These are phyloP conservation scores for Pandion haliaetus DNA, from an alignment of 2,113 vertebrate genomes.

Conservation along the genomic window DNA sequence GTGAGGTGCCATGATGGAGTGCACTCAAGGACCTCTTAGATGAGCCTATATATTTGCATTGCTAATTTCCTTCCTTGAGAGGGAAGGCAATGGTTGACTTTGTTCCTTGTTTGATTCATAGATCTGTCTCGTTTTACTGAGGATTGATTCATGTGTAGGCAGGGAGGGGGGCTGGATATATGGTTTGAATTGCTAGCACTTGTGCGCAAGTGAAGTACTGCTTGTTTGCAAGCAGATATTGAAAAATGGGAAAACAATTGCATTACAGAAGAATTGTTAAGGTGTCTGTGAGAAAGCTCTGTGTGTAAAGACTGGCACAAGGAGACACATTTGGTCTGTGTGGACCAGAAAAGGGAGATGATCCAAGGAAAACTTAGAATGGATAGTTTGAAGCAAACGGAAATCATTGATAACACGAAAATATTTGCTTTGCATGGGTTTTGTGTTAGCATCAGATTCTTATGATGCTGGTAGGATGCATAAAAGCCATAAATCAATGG, in stretches of 20 bases:
- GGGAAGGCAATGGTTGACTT: constrained; percentile 5
- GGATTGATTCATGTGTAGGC: constrained; percentile 49
- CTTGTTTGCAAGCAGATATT: constrained; percentile 27
- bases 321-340: background rate
- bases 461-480: constrained; percentile 36
- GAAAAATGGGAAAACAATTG: background rate
- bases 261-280: background rate
- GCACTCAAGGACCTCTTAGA: constrained; percentile 49
- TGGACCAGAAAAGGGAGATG: constrained; percentile 12
- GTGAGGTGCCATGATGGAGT: constrained; percentile 35
- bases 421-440: constrained; percentile 39
- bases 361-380: background rate
- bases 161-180: background rate
- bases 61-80: constrained; percentile 39
- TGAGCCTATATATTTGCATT: constrained; percentile 45
- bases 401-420: constrained; percentile 38
- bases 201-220: background rate
- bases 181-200: background rate
- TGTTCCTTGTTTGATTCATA: constrained; percentile 48
- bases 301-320: background rate
- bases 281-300: background rate
- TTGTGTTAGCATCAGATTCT: background rate
- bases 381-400: constrained; percentile 11
- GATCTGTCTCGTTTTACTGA: constrained; percentile 41
- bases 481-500: constrained; percentile 43